Percentiles rank a stretch among this genome's conserved stretches.
Conservation (phyloP, 2,113 vertebrate genomes). For the Suricata suricatta region DNA sequence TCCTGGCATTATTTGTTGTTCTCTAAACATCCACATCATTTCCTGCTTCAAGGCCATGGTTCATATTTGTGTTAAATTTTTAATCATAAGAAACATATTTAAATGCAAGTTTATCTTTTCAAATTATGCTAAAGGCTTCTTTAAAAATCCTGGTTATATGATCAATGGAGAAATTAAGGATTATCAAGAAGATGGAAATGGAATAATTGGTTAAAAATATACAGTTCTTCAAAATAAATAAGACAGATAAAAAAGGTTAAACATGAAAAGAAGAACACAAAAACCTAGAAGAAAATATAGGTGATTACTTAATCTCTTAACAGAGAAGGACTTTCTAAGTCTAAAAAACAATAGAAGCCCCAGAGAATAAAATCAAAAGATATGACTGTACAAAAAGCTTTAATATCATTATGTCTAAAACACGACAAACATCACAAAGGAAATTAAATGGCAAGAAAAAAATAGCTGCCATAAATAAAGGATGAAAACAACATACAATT, state of each 20-base stretch:
- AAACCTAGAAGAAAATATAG: slow-evolving; percentile 20
- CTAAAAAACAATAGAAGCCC: slow-evolving; percentile 3
- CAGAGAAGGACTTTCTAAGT: background rate
- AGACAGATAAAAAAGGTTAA: background rate
- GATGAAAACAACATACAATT: background rate
- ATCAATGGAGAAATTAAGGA: slow-evolving; percentile 23
- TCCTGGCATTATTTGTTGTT: background rate
- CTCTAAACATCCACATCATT: slow-evolving; percentile 22
- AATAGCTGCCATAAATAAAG: background rate
- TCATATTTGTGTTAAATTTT: slow-evolving; percentile 48
- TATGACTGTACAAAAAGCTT: background rate
- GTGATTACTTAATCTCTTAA: background rate
- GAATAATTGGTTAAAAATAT: background rate
- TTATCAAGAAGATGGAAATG: background rate
- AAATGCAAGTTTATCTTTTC: slow-evolving; percentile 38
- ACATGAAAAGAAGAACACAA: background rate
- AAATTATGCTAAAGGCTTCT: background rate
- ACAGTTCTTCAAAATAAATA: slow-evolving; percentile 50
- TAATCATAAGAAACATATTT: slow-evolving; percentile 54
- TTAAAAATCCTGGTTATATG: slow-evolving; percentile 18
- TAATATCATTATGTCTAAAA: slow-evolving; percentile 32
- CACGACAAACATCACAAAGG: background rate
- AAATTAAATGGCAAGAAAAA: slow-evolving; percentile 23
- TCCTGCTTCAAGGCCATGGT: slow-evolving; percentile 1
- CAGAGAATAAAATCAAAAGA: slow-evolving; percentile 1